Base-by-base conservation (phyloP, 2,113 vertebrate species). In the Petroica traversi region DNA sequence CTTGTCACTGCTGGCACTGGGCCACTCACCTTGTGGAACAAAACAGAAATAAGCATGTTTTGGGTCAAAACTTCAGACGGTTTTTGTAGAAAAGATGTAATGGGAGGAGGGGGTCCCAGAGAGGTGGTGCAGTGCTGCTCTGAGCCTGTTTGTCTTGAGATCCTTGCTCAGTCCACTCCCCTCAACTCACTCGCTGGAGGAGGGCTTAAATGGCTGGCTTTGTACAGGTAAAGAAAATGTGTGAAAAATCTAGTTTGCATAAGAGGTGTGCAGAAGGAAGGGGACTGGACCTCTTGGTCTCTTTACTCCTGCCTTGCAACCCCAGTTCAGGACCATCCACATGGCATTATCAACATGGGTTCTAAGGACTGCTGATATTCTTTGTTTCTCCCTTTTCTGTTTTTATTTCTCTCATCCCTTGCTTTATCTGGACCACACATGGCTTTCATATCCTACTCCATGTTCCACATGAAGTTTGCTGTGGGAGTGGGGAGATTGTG, bases 291-390 rank as follows among this genome's bases (percentile, higher is more conserved):
- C 31, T 33, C 40, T 54, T 29, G n/a, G 41, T 20, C 38, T 54
- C 28, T 68, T 57, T 64, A 4, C 14, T 88, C 45, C 19, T 59
- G 38, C 15, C 19, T 51, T 1, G 0, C 19, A 66, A 17, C 3
- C 36, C 28, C 51, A 74, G 11, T 33, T 66, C 52, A 24, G 28
- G 52, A 45, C 15, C 33, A 66, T 12, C 16, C 33, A 19, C 16
- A 28, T 0, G 3, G 28, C 23, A 38, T 8, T 12, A 51, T 16
- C 3, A 2, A 14, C 0, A 0, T 9, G 0, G 0, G 19, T 38
- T 52, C 12, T 38, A 58, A 51, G 49, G 18, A 64, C 41, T 23
- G 14, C 6, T 31, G 25, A 57, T 23, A 57, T 18, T 63, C 49
- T 57, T 72, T 58, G 18, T 59, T 49, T 25, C 28, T 73, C 28